These are phyloP conservation scores for Bactericera cockerelli DNA, from an alignment of 1,140 invertebrate species.

Conservation along the genomic window DNA sequence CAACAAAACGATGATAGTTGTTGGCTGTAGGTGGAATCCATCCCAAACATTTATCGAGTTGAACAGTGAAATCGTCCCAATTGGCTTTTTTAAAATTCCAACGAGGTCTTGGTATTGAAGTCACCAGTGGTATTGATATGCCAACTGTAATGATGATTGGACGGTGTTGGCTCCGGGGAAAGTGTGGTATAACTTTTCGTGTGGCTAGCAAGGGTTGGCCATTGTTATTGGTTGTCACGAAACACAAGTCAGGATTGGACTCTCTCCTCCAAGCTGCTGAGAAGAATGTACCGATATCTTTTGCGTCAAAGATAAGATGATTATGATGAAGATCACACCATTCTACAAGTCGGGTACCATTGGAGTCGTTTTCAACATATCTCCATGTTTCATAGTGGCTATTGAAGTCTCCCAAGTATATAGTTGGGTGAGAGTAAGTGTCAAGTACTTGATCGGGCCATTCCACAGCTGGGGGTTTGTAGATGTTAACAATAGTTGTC, in stretches of 20 bases:
- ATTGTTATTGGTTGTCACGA: constrained; percentile 9
- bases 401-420: constrained; percentile 16
- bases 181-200: constrained; percentile 9
- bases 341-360: constrained; percentile 1
- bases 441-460: neutral
- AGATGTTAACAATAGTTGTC: constrained; percentile 12
- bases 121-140: constrained; percentile 10
- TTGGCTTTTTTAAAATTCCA: constrained; percentile 15
- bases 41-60: constrained; percentile 5
- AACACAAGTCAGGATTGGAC: constrained; percentile 14
- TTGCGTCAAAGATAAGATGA: constrained; percentile 23
- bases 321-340: constrained; percentile 9
- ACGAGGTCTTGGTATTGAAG: constrained; percentile 9
- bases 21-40: constrained; percentile 10
- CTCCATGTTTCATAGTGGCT: constrained; percentile 11
- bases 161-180: constrained; percentile 14
- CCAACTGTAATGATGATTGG: constrained; percentile 12
- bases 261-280: constrained; percentile 14
- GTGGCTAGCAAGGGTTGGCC: neutral
- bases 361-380: constrained; percentile 1
- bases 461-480: constrained; percentile 3
- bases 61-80: neutral
- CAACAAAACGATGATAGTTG: constrained; percentile 13
- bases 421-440: neutral
- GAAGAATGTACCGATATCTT: constrained; percentile 13